phyloP scores from a whole-genome alignment of 2,888 invertebrate genomes.

The Idaea dimidiata region DNA sequence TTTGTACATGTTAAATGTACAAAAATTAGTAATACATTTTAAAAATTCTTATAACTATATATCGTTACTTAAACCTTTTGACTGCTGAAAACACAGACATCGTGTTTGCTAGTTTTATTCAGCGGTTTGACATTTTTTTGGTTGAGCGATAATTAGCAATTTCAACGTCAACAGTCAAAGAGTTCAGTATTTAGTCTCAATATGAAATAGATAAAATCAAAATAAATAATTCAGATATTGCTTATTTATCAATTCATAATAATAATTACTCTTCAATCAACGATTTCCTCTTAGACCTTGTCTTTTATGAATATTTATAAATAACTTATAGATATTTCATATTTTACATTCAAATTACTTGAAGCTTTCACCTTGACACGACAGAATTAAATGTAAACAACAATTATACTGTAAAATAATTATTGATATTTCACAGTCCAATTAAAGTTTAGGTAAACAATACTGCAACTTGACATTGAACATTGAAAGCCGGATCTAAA shows the following conservation, averaged over 20 bases:
- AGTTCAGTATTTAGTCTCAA: background rate
- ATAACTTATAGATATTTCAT: background rate
- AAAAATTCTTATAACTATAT: too few relatives aligned
- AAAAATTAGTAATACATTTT: too few relatives aligned
- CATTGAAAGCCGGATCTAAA: slow-evolving; percentile 65
- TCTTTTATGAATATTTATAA: background rate
- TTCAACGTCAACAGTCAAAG: too few relatives aligned
- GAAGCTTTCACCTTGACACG: slow-evolving; percentile 27
- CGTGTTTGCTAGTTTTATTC: too few relatives aligned
- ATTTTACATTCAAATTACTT: slow-evolving; percentile 4
- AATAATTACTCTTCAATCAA: background rate
- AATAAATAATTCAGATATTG: background rate
- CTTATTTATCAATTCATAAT: background rate
- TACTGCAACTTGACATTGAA: slow-evolving; percentile 58
- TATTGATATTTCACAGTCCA: slow-evolving; percentile 17
- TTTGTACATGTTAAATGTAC: too few relatives aligned
- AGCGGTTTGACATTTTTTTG: too few relatives aligned
- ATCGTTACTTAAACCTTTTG: too few relatives aligned
- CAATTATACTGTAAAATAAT: slow-evolving; percentile 16
- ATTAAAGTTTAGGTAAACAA: slow-evolving; percentile 24
- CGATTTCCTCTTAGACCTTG: background rate
- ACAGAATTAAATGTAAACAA: slow-evolving; percentile 16
- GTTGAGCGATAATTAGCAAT: too few relatives aligned
- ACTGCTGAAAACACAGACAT: too few relatives aligned
- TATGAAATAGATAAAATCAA: background rate